Conservation (phyloP, 2,888 invertebrate genomes). For the Drosophila dives region DNA sequence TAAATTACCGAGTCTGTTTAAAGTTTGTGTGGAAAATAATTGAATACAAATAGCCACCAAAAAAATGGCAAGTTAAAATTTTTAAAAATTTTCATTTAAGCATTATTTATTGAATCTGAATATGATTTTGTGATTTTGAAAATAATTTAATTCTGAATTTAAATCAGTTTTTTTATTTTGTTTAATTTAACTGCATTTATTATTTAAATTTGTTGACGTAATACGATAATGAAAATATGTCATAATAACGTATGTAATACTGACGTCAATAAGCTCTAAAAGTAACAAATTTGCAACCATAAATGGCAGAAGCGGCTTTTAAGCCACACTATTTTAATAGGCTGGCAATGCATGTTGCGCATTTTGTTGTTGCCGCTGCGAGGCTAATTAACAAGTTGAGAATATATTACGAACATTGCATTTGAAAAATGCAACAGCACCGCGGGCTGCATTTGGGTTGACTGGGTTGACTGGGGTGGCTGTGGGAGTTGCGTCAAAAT, state of each 20-base stretch:
- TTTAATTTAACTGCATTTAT: no score
- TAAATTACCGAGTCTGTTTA: neutral
- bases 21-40: neutral
- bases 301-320: constrained; percentile 16
- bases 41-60: neutral
- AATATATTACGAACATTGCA: constrained; percentile 65
- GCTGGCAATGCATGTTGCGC: constrained; percentile 9
- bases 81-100: neutral
- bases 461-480: neutral
- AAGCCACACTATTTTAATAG: constrained; percentile 7
- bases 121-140: neutral
- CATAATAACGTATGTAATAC: neutral
- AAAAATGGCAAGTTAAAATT: neutral
- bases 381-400: constrained; percentile 68
- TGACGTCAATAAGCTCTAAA: neutral
- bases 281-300: neutral
- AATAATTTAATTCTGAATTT: neutral
- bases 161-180: no score
- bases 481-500: neutral
- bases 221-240: neutral
- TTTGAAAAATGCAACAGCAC: constrained; percentile 56
- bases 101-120: neutral
- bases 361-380: constrained; percentile 31
- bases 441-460: neutral
- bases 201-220: neutral